Base-by-base conservation (phyloP, 2,113 vertebrate genomes). In the Rhynchopsitta pachyrhyncha region DNA sequence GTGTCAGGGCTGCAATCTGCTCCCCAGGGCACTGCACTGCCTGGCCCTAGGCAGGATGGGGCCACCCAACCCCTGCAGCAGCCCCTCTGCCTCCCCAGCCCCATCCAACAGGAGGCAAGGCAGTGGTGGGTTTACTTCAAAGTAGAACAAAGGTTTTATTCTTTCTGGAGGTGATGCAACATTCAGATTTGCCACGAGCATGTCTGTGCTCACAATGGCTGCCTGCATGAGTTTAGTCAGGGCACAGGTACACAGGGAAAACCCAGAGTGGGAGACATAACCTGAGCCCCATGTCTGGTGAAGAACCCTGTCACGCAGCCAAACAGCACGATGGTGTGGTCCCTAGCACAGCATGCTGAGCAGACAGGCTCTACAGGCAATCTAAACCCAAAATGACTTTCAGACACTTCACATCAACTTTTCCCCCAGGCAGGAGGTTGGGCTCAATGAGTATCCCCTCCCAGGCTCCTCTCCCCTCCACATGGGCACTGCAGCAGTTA, bases 111-210 rank as follows among this genome's bases (percentile, higher is more conserved):
- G 2, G 0, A 91, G 33, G 19, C 18, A 14, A 92, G 53, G 71
- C 86, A 80, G 76, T 2, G 47, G 71, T 0, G 2, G 59, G 64
- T 96, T 94, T 96, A 94, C 93, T 90, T 93, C 86, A 91, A 94
- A 96, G 91, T 87, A 94, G 24, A 95, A 93, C 86, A 94, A 95
- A 97, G 6, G 8, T 97, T 97, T 97, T 94, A 96, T 96, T 95
- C 80, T 85, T 94, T 76, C 67, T 53, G 76, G 74, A 86, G 53
- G 57, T 35, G 57, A 70, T 52, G 75, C 1, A 2, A 95, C 59
- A 87, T 92, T 90, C 59, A 44, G 84, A 39, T 87, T 84, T 80
- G 76, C 82, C 67, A 44, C 6, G 25, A 93, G 90, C 2, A 0
- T 37, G 46, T 42, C 89, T 88, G 33, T 49, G 60, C 91, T 74